Evolutionary conservation across 1,140 invertebrate genomes (phyloP), one percentile per base, ranked within the genome.

Genomic region (Zaprionus camerounensis): DNA sequence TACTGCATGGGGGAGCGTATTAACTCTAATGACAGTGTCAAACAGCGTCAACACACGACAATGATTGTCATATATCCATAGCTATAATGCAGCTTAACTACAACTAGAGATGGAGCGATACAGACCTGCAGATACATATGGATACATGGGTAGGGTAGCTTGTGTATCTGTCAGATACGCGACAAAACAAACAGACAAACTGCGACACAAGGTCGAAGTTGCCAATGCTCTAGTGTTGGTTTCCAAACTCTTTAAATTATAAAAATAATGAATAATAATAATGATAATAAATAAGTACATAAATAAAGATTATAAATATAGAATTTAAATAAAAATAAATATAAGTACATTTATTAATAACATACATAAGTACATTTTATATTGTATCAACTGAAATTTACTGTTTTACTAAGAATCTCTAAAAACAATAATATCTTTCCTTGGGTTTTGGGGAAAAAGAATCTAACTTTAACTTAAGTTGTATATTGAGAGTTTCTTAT

Each of bases 11-110:
- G 56, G 24, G n/a, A 28, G 66, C 49, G 59, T 71, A 82, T 82
- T 77, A 74, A 63, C 51, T 82, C 38, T 71, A 74, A 80, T 77
- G 56, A 73, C 44, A 85, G 76, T 67, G 69, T 71, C 63, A 77
- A 80, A 82, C 67, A 73, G 46, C 46, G 46, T 51, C 76, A 64
- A 66, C 71, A 64, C 80, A 82, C 67, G 70, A 71, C 70, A 80
- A 46, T 51, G 38, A 80, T 51, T 51, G 46, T 12, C 22, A 24
- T 24, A 51, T 17, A 36, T 15, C 55, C 2, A 22, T 11, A 15
- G 56, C 56, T 31, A 15, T 15, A 56, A 28, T 56, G 24, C 24
- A 66, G 63, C 28, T 64, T 63, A 65, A 65, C 49, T 53, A 51
- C 46, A 65, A 31, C 63, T 53, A 55, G 41, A 22, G 11, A 22